These are phyloP conservation scores for Mionectes olivaceus DNA, from an alignment of 2,797 vertebrate species.

Conservation along the genomic window DNA sequence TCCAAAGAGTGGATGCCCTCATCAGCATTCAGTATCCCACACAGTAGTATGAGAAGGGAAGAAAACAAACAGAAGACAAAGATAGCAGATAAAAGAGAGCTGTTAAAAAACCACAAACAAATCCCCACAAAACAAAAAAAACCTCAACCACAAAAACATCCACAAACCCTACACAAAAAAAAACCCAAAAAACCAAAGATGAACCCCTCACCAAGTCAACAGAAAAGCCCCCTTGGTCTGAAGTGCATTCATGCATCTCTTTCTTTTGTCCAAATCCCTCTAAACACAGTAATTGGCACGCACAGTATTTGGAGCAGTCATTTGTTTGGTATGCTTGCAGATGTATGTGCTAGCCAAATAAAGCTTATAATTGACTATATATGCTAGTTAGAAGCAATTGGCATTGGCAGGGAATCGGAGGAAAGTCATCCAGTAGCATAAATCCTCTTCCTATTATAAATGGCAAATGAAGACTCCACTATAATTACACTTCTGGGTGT, in stretches of 20 bases:
- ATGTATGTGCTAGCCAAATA: not conserved
- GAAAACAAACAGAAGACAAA: slow-evolving; percentile 24
- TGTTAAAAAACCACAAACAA: not conserved
- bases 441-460: not conserved
- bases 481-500: slow-evolving; percentile 4
- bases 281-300: slow-evolving; percentile 28
- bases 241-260: not conserved
- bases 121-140: not conserved
- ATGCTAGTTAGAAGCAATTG: slow-evolving; percentile 9
- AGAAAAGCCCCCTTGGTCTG: not conserved
- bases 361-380: slow-evolving; percentile 25
- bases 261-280: slow-evolving; percentile 13
- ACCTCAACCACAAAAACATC: not conserved
- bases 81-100: not conserved
- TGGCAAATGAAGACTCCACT: not conserved
- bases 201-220: not conserved
- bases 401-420: not conserved
- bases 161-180: rapidly evolving
- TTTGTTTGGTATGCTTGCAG: slow-evolving; percentile 34
- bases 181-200: not conserved
- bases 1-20: slow-evolving; percentile 4
- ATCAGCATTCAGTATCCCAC: slow-evolving; percentile 37
- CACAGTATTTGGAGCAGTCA: not conserved
- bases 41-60: not conserved
- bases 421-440: not conserved